Conservation (phyloP, 2,113 vertebrate genomes). For the Onychostruthus taczanowskii region DNA sequence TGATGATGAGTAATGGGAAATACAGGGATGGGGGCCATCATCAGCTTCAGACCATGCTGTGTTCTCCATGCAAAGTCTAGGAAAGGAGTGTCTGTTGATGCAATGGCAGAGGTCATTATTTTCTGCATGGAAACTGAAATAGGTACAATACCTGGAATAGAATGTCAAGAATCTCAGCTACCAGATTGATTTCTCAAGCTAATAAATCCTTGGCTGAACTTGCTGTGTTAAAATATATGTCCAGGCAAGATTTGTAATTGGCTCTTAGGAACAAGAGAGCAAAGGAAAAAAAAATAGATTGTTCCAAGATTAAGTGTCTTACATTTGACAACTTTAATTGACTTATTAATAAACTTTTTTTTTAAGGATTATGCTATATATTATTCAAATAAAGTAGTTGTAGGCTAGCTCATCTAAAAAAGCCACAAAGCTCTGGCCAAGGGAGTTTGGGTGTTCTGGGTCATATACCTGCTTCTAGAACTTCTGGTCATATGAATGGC, state of each 20-base stretch:
- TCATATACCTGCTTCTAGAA: neutral
- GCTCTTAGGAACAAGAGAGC: constrained; percentile 5
- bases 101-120: no score
- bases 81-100: no score
- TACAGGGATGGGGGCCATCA: no score
- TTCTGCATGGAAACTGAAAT: no score
- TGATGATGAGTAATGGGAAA: no score
- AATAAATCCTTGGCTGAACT: constrained; percentile 46
- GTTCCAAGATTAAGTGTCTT: constrained; percentile 28
- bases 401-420: neutral
- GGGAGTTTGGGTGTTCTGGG: neutral
- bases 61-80: no score
- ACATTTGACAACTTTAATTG: constrained; percentile 26
- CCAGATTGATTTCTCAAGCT: constrained; percentile 37
- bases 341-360: neutral
- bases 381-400: neutral
- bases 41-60: no score
- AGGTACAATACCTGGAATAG: neutral
- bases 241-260: neutral
- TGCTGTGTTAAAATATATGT: constrained; percentile 1
- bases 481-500: neutral
- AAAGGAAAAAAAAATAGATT: neutral
- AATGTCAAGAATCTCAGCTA: neutral
- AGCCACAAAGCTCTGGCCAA: neutral
- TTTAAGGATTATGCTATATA: neutral